Conservation (phyloP, 2,113 vertebrate genomes). For the Lampris incognitus region DNA sequence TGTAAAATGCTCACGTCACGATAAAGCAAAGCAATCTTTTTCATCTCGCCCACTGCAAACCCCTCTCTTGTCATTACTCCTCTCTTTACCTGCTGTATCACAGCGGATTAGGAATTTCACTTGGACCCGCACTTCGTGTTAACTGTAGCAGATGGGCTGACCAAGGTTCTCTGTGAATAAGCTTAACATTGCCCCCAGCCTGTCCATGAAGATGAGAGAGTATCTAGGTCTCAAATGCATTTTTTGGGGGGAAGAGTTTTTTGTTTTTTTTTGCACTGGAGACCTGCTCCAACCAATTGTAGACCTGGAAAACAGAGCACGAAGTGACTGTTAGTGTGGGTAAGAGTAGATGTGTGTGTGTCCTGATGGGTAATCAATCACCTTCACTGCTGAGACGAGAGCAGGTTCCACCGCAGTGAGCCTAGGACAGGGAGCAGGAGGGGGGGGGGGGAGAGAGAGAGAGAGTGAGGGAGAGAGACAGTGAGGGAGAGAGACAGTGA, state of each 20-base stretch:
- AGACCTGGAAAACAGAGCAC: slow-evolving; percentile 10
- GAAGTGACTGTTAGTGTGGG: slow-evolving; percentile 1
- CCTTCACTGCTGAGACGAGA: slow-evolving; percentile 40
- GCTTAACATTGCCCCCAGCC: neutral
- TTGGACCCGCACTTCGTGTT: no score
- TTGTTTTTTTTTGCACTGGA: slow-evolving; percentile 13
- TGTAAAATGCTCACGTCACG: no score
- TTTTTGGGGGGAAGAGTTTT: neutral
- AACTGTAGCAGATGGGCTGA: no score
- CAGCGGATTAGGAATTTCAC: no score
- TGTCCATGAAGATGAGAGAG: slow-evolving; percentile 11
- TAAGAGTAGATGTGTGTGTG: slow-evolving; percentile 36
- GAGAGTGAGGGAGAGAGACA: no score
- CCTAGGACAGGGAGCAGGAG: slow-evolving; percentile 27
- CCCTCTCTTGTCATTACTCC: no score
- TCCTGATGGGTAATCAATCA: slow-evolving; percentile 69
- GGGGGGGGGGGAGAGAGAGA: neutral
- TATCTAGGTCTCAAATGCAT: slow-evolving; percentile 18
- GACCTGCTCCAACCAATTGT: slow-evolving; percentile 11
- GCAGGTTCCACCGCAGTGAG: slow-evolving; percentile 62
- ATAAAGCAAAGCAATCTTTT: no score
- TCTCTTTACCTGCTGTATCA: no score
- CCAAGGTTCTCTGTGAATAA: no score
- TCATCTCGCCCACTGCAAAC: no score
- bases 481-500: no score